These are phyloP conservation scores for Aelia acuminata DNA, from an alignment of 2,888 invertebrate genomes.

Conservation along the genomic window DNA sequence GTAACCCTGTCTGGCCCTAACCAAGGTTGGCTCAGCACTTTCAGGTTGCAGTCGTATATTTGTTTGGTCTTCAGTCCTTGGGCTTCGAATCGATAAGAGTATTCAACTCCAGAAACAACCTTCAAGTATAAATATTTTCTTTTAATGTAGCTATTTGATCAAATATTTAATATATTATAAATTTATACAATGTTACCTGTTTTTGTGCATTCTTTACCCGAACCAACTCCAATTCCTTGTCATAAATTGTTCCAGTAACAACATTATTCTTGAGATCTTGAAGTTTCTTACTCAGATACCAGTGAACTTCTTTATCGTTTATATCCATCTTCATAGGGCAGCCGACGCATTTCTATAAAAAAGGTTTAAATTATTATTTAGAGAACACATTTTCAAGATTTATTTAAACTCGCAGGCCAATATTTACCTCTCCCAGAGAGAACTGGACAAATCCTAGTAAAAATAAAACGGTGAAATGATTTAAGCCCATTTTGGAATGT, in stretches of 20 bases:
- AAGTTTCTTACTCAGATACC: conserved; percentile 2
- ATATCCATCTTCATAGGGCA: not conserved
- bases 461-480: not conserved
- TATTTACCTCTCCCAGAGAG: conserved; percentile 14
- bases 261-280: not conserved
- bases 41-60: not conserved
- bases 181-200: not conserved
- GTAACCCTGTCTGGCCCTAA: not conserved
- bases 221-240: not conserved
- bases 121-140: not conserved
- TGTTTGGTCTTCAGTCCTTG: not conserved
- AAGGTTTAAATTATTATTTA: not conserved
- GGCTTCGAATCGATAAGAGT: not conserved
- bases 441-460: not conserved
- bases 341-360: not conserved
- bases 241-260: not conserved
- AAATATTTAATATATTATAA: too few species aligned
- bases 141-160: too few species aligned
- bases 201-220: not conserved
- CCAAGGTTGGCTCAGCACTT: not conserved
- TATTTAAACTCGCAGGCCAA: not conserved
- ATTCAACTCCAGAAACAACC: not conserved
- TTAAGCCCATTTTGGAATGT: not conserved
- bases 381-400: not conserved
- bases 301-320: not conserved